Percentiles rank a stretch among this genome's conserved stretches.
Conservation (phyloP, 2,797 vertebrate species). For the Hyperoplus immaculatus region DNA sequence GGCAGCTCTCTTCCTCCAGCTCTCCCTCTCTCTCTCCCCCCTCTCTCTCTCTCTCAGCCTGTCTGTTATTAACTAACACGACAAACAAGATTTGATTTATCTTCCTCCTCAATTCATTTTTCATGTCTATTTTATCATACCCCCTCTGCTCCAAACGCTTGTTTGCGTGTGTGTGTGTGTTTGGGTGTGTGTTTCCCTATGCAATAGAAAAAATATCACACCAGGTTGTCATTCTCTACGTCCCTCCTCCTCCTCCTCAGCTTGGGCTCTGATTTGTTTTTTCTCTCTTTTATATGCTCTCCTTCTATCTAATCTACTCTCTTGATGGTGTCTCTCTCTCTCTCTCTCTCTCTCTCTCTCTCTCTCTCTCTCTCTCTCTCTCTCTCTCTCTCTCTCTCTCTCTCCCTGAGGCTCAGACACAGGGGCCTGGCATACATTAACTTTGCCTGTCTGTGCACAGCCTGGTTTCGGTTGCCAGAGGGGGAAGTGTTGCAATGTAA, state of each 20-base stretch:
- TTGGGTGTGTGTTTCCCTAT: neutral
- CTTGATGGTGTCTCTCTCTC: conserved; percentile 27
- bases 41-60: conserved; percentile 44
- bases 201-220: conserved; percentile 17
- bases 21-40: conserved; percentile 45
- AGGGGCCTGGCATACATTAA: conserved; percentile 58
- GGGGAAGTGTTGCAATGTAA: conserved; percentile 43
- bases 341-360: no score
- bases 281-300: conserved; percentile 46
- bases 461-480: conserved; percentile 60
- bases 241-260: conserved; percentile 20
- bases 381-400: neutral
- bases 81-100: conserved; percentile 54
- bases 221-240: conserved; percentile 16
- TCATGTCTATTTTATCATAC: conserved; percentile 29
- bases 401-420: conserved; percentile 47
- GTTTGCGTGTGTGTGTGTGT: conserved; percentile 13
- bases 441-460: conserved; percentile 63
- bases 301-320: conserved; percentile 58
- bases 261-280: conserved; percentile 46
- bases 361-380: conserved; percentile 7
- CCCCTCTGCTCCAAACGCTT: conserved; percentile 5
- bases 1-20: conserved; percentile 69
- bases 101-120: conserved; percentile 44
- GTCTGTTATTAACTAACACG: conserved; percentile 58